Base-by-base conservation (phyloP, 92 coral and sea anemone species). In the Actinernus sp. region DNA sequence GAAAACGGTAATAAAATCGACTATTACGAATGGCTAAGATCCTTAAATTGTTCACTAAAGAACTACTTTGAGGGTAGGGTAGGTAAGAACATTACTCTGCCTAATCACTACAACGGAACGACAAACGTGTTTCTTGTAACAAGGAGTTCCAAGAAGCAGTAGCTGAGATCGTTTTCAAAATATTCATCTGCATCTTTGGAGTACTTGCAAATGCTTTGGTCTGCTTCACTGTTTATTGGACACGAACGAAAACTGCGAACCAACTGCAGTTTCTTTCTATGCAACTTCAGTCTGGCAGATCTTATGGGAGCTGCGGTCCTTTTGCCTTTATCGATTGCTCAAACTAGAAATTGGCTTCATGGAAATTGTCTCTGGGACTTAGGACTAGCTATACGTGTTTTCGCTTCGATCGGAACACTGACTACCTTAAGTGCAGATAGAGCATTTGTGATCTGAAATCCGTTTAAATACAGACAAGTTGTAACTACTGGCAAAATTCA, bases 161-260 rank as follows among this genome's bases (percentile, higher is more conserved):
- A 10, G 21, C 62, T 26, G 62, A 55, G 14, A 55, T 55, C 44
- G 17, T 27, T 1, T 55, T 55, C 62, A 55, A 55, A 55, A 45
- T 13, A 1, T 12, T 31, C 3, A 55, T 55, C 25, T 30, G 26
- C n/a, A 9, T 55, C 32, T 30, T 55, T 12, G 62, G 62, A 16
- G 13, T 12, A n/a, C 22, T 55, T 18, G 11, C 44, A 13, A 55
- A 55, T 18, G 14, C 36, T 14, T 13, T 45, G 7, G 32, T 55
- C 7, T 30, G 16, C 12, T 9, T 55, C 12, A 55, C 62, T 30
- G n/a, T n/a, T 13, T 55, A 18, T 31, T 31, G 41, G 36, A 9
- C 62, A n/a, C n/a, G n/a, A n/a, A 16, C 62, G 62, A 19, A 55
- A 55, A 31, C 44, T 55, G 19, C 62, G 62, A 8, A 31, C 41